Conservation (phyloP, 2,888 invertebrate genomes). For the Torymus texanus region DNA sequence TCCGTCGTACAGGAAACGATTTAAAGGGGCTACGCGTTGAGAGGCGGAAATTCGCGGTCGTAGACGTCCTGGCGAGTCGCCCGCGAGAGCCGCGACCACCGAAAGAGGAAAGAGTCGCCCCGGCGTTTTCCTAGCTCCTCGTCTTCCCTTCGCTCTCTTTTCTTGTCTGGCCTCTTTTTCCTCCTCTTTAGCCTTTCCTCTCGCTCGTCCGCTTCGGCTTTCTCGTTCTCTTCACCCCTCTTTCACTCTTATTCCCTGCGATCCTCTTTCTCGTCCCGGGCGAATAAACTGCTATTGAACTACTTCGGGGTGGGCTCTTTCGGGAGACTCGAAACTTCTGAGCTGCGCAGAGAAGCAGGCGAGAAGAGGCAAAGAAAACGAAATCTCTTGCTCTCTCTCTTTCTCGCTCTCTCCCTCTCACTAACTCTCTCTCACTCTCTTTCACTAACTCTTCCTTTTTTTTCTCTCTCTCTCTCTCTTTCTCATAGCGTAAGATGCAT, state of each 20-base stretch:
- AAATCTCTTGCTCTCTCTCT: background rate
- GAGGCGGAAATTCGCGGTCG: conserved; percentile 65
- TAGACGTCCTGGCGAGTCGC: conserved; percentile 60
- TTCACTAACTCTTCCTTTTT: background rate
- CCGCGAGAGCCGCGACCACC: conserved; percentile 34
- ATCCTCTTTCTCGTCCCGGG: conserved; percentile 28
- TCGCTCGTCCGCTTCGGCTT: background rate
- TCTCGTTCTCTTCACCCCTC: background rate
- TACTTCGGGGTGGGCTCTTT: conserved; percentile 39
- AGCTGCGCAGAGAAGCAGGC: background rate
- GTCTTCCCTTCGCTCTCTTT: background rate
- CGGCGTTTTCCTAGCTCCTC: background rate
- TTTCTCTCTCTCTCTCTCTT: too few species aligned
- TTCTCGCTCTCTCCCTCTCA: too few species aligned
- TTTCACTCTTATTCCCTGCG: conserved; percentile 30
- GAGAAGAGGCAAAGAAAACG: conserved; percentile 16
- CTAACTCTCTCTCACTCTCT: too few species aligned
- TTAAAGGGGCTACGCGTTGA: conserved; percentile 60
- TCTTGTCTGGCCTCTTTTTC: background rate
- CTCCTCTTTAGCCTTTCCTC: conserved; percentile 7
- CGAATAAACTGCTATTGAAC: conserved; percentile 55
- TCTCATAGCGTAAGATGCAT: background rate
- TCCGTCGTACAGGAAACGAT: conserved; percentile 59
- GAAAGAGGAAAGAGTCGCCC: conserved; percentile 32
- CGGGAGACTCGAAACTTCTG: conserved; percentile 32